Conservation (phyloP, 2,797 vertebrate species). For the Rhinella marina region DNA sequence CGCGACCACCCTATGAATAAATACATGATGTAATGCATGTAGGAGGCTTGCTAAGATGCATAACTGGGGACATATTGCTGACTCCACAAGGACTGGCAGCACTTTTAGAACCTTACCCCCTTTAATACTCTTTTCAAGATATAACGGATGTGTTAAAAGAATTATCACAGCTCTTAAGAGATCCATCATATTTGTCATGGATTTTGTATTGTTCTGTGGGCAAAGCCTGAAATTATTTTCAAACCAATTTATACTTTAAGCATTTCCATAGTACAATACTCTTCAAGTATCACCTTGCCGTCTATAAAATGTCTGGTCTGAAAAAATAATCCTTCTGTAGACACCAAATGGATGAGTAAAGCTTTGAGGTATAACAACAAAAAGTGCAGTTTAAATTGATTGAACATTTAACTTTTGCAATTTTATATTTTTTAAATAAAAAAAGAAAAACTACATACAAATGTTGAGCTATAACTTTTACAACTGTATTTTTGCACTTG, state of each 20-base stretch:
- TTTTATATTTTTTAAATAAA: constrained; percentile 13
- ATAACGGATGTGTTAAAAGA: background rate
- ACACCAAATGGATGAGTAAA: background rate
- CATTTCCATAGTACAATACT: background rate
- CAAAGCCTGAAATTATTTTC: background rate
- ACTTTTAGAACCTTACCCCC: background rate
- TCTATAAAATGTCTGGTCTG: background rate
- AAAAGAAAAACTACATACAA: background rate
- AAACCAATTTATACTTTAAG: constrained; percentile 6
- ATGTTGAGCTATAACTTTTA: background rate
- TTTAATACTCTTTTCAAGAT: background rate
- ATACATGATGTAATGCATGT: background rate
- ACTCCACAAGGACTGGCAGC: background rate
- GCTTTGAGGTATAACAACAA: background rate
- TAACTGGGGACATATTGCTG: background rate
- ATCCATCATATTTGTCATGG: background rate
- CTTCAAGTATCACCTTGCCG: background rate
- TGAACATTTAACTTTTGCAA: background rate
- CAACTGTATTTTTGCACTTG: background rate
- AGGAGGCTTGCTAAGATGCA: too few relatives aligned
- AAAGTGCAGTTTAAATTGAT: constrained; percentile 11
- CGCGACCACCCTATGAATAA: background rate
- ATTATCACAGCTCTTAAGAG: background rate
- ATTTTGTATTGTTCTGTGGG: background rate
- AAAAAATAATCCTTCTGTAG: constrained; percentile 1